Base-by-base conservation (phyloP, 2,113 vertebrate species). In the Parus major region DNA sequence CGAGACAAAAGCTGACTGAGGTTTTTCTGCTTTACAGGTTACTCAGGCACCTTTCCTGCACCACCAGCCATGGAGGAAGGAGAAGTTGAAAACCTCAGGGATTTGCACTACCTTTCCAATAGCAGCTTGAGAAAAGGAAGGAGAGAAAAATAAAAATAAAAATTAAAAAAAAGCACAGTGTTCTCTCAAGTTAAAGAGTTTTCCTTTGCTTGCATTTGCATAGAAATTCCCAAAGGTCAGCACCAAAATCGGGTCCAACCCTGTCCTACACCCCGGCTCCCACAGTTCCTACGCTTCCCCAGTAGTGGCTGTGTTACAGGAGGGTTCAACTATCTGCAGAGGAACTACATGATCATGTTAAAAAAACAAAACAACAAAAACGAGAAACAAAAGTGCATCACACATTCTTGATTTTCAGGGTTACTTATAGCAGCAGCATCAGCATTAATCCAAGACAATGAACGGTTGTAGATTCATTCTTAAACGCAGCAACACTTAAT, bases 351-450 rank as follows among this genome's bases (percentile, higher is more conserved):
- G 91, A 94, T 94, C 95, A 82, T 36, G 92, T 91, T 72, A 96
- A 94, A 66, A 36, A 69, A n/a, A n/a, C 36, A 76, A 19, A 63
- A 70, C 41, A 20, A 65, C 56, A 42, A 50, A 61, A 61, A 69
- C 14, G 4, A 36, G 23, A 75, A 65, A 78, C 82, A 88, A 96
- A 98, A 98, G 98, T 98, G 98, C 98, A 98, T 98, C 97, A 98
- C 98, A 98, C 97, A 98, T 97, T 98, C 98, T 98, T 92, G 97
- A 97, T 97, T 98, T 97, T 98, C 96, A 97, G 94, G 94, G 95
- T 97, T 97, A 98, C 94, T 96, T 92, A 97, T 97, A 98, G 97
- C 97, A 98, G 98, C 98, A 98, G 98, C 97, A 86, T 18, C 83
- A 98, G 97, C 97, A 98, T 97, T 97, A 97, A 97, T 96, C 96